A percentile compares a stretch with the other conserved stretches of the same genome.
Evolutionary conservation across 2,113 vertebrate genomes (phyloP).

Genomic region (Rhinopomastus cyanomelas): DNA sequence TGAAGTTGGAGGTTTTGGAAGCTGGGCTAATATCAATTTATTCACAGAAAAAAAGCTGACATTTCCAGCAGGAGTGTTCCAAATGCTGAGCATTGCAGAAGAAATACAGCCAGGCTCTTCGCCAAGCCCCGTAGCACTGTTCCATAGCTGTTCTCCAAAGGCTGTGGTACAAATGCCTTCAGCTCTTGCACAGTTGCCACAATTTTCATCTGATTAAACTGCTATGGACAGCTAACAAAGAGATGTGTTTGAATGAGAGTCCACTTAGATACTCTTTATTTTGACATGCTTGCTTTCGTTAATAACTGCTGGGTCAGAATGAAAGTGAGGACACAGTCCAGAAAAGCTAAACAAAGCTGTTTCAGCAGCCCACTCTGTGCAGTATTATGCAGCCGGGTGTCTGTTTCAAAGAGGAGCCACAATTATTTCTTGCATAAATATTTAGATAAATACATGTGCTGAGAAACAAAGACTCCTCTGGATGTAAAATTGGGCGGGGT

Average conservation of each 20-base stretch:
- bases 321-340: slow-evolving; percentile 16
- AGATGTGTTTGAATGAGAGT: slow-evolving; percentile 15
- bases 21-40: background rate
- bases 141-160: slow-evolving; percentile 29
- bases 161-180: background rate
- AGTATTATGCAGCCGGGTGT: slow-evolving; percentile 26
- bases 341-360: slow-evolving; percentile 57
- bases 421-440: slow-evolving; percentile 61
- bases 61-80: background rate
- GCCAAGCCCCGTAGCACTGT: background rate
- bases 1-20: slow-evolving; percentile 14
- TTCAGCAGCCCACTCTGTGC: background rate
- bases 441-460: slow-evolving; percentile 47
- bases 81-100: background rate
- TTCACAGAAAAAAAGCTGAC: background rate
- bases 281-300: slow-evolving; percentile 20
- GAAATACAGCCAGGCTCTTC: slow-evolving; percentile 7
- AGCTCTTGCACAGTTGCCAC: slow-evolving; percentile 24
- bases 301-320: slow-evolving; percentile 11
- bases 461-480: slow-evolving; percentile 33
- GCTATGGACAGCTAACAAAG: slow-evolving; percentile 22
- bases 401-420: slow-evolving; percentile 29
- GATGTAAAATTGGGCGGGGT: background rate
- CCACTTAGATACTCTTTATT: slow-evolving; percentile 43
- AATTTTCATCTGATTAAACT: slow-evolving; percentile 23